These are phyloP conservation scores for Siniperca scherzeri DNA, from an alignment of 2,797 vertebrate species.

Conservation along the genomic window DNA sequence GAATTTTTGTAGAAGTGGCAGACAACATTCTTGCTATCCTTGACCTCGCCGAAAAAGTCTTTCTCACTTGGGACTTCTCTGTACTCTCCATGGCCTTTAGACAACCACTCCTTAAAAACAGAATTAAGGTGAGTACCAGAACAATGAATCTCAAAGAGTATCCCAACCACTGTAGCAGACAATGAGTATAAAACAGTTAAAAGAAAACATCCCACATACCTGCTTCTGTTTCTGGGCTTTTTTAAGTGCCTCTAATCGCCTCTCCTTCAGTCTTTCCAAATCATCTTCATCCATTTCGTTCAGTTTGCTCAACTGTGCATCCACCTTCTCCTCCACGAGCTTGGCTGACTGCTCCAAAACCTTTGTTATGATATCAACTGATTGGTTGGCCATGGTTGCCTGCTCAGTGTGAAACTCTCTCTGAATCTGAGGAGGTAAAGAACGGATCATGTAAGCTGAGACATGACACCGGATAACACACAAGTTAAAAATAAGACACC, in stretches of 20 bases:
- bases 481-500: not conserved
- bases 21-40: conserved; percentile 96
- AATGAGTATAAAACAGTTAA: too few relatives aligned
- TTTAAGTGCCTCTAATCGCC: conserved; percentile 92
- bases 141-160: not conserved
- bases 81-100: conserved; percentile 97
- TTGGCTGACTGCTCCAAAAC: conserved; percentile 92
- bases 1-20: conserved; percentile 98
- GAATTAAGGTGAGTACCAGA: conserved; percentile 24
- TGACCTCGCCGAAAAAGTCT: conserved; percentile 97
- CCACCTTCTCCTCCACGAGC: conserved; percentile 93
- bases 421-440: conserved; percentile 8
- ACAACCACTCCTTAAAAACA: conserved; percentile 93
- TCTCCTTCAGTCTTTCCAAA: conserved; percentile 93
- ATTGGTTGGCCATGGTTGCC: conserved; percentile 87
- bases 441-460: not conserved
- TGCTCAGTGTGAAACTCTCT: conserved; percentile 25
- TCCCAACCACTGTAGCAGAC: too few relatives aligned
- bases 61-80: conserved; percentile 95
- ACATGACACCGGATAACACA: not conserved
- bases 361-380: conserved; percentile 90
- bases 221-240: conserved; percentile 98
- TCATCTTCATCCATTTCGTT: conserved; percentile 96
- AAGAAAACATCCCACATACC: conserved; percentile 74
- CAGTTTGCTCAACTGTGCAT: conserved; percentile 91